A percentile compares a stretch with the other conserved stretches of the same genome.
Evolutionary conservation across 2,888 invertebrate species (phyloP).

Genomic region (Leptopilina myrica): DNA sequence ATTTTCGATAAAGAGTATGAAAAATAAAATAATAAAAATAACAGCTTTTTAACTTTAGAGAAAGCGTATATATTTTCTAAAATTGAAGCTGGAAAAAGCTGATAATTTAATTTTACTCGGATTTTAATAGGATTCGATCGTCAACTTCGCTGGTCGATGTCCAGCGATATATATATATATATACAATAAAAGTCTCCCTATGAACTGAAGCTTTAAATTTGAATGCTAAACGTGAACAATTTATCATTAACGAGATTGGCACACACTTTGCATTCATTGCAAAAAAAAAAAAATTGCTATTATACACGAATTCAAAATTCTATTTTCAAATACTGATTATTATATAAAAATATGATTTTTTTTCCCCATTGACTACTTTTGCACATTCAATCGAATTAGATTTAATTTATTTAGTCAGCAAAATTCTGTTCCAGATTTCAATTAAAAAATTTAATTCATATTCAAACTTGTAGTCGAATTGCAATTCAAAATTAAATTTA

Average conservation of each 20-base stretch:
- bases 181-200: conserved; percentile 1
- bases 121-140: conserved; percentile 1
- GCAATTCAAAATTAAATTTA: no score
- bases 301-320: conserved; percentile 5
- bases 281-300: neutral
- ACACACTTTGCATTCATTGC: conserved; percentile 37
- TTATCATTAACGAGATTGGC: conserved; percentile 35
- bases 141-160: neutral
- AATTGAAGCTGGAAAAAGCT: neutral
- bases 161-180: neutral
- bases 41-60: no score
- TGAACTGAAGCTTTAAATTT: conserved; percentile 25
- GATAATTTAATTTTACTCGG: neutral
- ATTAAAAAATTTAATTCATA: no score
- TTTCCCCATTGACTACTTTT: neutral
- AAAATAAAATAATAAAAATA: no score
- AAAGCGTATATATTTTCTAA: neutral
- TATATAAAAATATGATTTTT: neutral
- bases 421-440: no score
- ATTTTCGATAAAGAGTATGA: no score
- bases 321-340: neutral
- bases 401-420: no score
- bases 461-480: no score
- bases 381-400: no score
- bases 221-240: conserved; percentile 34